A percentile compares a stretch with the other conserved stretches of the same genome.
These are phyloP conservation scores for Drosophila cracens DNA, from an alignment of 2,888 invertebrate genomes.

Conservation along the genomic window DNA sequence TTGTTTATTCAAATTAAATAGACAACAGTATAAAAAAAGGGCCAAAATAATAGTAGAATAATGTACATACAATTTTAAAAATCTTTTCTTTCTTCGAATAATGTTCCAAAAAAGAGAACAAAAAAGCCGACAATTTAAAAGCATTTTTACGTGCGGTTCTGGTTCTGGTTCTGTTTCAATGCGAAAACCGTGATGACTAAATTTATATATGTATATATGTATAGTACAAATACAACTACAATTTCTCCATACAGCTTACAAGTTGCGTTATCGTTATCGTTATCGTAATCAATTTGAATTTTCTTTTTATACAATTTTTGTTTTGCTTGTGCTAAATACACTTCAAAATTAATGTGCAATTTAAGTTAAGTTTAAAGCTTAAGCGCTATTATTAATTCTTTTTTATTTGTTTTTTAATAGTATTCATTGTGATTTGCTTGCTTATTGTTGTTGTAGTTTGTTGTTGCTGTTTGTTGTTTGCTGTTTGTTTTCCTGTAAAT, in stretches of 20 bases:
- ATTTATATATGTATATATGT: conserved; percentile 43
- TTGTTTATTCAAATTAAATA: conserved; percentile 71
- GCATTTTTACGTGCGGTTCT: conserved; percentile 56
- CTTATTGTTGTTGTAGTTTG: conserved; percentile 33
- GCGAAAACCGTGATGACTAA: conserved; percentile 64
- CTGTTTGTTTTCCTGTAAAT: conserved; percentile 56
- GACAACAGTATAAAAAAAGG: conserved; percentile 70
- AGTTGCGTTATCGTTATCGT: conserved; percentile 28
- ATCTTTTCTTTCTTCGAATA: conserved; percentile 31
- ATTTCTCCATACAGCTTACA: conserved; percentile 48
- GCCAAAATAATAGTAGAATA: conserved; percentile 42
- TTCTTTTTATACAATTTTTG: conserved; percentile 65
- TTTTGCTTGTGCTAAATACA: conserved; percentile 70
- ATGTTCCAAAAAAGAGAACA: conserved; percentile 10
- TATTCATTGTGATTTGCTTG: conserved; percentile 50
- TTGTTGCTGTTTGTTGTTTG: conserved; percentile 28
- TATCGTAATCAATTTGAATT: conserved; percentile 24
- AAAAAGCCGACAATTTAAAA: conserved; percentile 72
- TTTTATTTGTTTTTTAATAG: conserved; percentile 1
- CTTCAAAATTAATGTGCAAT: conserved; percentile 79
- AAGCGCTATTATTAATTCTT: conserved; percentile 50
- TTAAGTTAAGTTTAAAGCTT: conserved; percentile 61
- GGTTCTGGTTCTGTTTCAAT: conserved; percentile 39
- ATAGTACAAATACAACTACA: conserved; percentile 68
- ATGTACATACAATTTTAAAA: conserved; percentile 78